phyloP scores from a whole-genome alignment of 2,888 invertebrate species.

The Xanthia togata region DNA sequence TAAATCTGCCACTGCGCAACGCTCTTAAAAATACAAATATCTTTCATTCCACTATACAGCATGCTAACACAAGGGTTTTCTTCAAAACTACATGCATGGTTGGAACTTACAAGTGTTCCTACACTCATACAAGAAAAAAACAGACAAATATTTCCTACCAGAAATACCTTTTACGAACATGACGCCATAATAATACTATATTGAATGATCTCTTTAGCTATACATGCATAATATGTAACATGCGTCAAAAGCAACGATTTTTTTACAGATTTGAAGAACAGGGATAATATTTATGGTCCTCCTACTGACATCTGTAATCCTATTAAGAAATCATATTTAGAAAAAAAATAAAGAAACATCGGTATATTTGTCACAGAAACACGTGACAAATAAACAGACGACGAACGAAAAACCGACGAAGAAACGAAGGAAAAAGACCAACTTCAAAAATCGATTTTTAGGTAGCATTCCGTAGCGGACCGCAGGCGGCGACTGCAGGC shows the following conservation, averaged over 20 bases:
- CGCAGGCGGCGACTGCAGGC: no score
- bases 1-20: not conserved
- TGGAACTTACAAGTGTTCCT: not conserved
- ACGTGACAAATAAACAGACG: not conserved
- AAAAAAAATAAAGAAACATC: not conserved
- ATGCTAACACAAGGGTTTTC: constrained; percentile 4
- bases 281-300: not conserved
- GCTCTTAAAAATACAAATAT: not conserved
- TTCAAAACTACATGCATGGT: constrained; percentile 14
- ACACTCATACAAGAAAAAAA: constrained; percentile 8
- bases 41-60: constrained; percentile 10
- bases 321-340: not conserved
- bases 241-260: constrained; percentile 8
- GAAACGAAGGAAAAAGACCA: not conserved
- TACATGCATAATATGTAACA: constrained; percentile 23
- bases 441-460: constrained; percentile 4
- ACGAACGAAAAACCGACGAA: not conserved
- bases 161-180: not conserved
- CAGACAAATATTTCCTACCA: not conserved
- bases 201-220: constrained; percentile 6
- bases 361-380: not conserved
- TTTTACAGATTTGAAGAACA: not conserved
- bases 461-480: no score
- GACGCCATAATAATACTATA: not conserved
- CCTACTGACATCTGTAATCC: not conserved